Evolutionary conservation across 2,113 vertebrate genomes (phyloP), one percentile per base, ranked within the genome.

Genomic region (Lonchura striata): DNA sequence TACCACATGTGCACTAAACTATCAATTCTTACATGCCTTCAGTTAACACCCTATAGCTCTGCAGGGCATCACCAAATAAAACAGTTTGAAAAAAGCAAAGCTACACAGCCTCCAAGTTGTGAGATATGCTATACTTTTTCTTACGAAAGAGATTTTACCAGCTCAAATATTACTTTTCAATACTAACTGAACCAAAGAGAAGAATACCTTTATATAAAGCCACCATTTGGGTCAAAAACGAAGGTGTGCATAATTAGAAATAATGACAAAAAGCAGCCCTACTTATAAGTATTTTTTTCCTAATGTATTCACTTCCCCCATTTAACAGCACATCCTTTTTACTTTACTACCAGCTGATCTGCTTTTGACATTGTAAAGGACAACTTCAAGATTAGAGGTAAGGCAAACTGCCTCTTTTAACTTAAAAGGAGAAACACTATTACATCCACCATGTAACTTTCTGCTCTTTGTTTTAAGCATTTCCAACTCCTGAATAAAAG

Each of bases 1-100:
- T n/a, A n/a, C n/a, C 46, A n/a, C 2, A 15, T 13, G 28, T 8
- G 0, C 31, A 46, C 14, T 2, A 0, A 79, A 5, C 5, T 19
- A 14, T 4, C 9, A 7, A 47, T 7, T 30, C 21, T 27, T 33
- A 7, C 1, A 9, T 2, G 0, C 23, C 24, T 66, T 59, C 39
- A 39, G 39, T 66, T 74, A 66, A 37, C 5, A 15, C 19, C 12
- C 15, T 37, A 9, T 11, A 47, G 4, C 20, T 57, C 2, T 15
- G 9, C 9, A 12, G 9, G 1, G 7, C 17, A 12, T 13, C 17
- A 74, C 7, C 33, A 22, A 72, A 7, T 21, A 72, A 71, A 69
- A 71, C 8, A 83, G 13, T 11, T 13, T 52, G 11, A 41, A 75
- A 50, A 12, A 41, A 19, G 11, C 5, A 64, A 79, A 80, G 5